phyloP scores from a whole-genome alignment of 2,113 vertebrate species.

The Psammodynastes pulverulentus region DNA sequence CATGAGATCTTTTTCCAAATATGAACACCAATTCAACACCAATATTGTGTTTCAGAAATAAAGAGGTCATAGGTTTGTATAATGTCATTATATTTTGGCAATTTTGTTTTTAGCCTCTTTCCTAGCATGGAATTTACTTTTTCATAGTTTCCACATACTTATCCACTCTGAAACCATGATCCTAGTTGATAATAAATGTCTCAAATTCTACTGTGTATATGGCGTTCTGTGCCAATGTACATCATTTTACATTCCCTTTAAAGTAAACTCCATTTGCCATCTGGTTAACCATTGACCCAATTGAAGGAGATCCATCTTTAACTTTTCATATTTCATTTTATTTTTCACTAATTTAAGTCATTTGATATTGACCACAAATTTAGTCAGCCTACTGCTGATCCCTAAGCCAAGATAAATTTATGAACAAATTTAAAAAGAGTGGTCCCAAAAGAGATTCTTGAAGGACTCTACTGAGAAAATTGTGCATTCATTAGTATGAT shows the following conservation, averaged over 20 bases:
- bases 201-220: not conserved
- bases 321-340: not conserved
- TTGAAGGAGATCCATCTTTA: not conserved
- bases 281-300: not conserved
- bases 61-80: not conserved
- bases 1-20: not conserved
- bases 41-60: not conserved
- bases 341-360: not conserved
- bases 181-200: not conserved
- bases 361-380: not conserved
- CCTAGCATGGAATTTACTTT: not conserved
- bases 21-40: not conserved
- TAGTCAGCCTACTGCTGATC: not conserved
- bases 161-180: not conserved
- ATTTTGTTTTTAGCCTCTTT: not conserved
- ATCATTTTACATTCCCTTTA: not conserved
- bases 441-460: not conserved
- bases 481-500: not conserved
- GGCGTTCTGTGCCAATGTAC: not conserved
- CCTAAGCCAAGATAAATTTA: not conserved
- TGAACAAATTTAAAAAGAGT: not conserved
- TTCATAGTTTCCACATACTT: not conserved
- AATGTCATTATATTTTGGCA: not conserved
- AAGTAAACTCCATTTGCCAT: not conserved
- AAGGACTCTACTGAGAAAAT: not conserved